A percentile compares a stretch with the other conserved stretches of the same genome.
Evolutionary conservation across 2,797 vertebrate species (phyloP).

Genomic region (Poecilia gillii): DNA sequence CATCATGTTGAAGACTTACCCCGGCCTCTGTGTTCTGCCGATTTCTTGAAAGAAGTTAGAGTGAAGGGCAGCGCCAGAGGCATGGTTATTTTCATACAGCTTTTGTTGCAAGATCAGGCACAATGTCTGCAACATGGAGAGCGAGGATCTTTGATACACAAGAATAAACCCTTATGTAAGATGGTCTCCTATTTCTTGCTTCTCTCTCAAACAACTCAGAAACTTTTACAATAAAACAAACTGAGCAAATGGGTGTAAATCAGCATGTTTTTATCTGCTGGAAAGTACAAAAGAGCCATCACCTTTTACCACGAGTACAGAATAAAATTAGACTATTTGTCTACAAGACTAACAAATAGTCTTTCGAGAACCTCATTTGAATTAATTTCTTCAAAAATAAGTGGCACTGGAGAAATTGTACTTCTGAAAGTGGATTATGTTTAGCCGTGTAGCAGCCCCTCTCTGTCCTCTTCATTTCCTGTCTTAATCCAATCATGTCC

Average conservation of each 20-base stretch:
- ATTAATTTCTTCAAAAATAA: slow-evolving; percentile 44
- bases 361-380: slow-evolving; percentile 41
- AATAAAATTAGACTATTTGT: slow-evolving; percentile 14
- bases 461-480: slow-evolving; percentile 63
- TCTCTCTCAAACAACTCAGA: slow-evolving; percentile 16
- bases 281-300: not conserved
- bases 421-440: slow-evolving; percentile 63
- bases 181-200: slow-evolving; percentile 41
- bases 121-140: slow-evolving; percentile 56
- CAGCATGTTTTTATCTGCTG: slow-evolving; percentile 7
- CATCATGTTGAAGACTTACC: slow-evolving; percentile 36
- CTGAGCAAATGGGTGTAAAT: slow-evolving; percentile 4
- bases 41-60: slow-evolving; percentile 68
- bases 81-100: slow-evolving; percentile 54
- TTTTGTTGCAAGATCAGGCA: slow-evolving; percentile 72
- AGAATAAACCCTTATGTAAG: slow-evolving; percentile 56
- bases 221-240: slow-evolving; percentile 9
- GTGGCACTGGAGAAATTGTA: slow-evolving; percentile 46
- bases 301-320: slow-evolving; percentile 12
- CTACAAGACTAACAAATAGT: slow-evolving; percentile 23
- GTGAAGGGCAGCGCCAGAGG: slow-evolving; percentile 44
- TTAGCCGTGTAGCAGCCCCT: slow-evolving; percentile 40
- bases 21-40: slow-evolving; percentile 58
- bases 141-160: slow-evolving; percentile 61
- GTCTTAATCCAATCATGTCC: slow-evolving; percentile 72